phyloP scores from a whole-genome alignment of 2,113 vertebrate species.

The Caranx ignobilis region DNA sequence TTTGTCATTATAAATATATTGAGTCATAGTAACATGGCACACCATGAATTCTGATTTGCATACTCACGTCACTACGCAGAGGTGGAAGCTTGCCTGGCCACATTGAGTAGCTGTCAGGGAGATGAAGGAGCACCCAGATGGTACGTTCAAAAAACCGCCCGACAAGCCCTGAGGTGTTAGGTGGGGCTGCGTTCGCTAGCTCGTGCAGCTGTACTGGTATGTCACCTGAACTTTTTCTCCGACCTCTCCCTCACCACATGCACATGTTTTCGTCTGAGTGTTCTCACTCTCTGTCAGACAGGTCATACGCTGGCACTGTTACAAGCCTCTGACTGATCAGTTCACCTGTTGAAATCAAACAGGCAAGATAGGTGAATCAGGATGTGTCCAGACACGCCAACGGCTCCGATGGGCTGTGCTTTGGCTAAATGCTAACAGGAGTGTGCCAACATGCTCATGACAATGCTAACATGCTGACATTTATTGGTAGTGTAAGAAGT shows the following conservation, averaged over 20 bases:
- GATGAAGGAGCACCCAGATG: conserved; percentile 84
- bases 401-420: neutral
- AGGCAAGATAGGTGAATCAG: neutral
- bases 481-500: neutral
- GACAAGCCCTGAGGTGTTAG: conserved; percentile 74
- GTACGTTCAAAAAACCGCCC: conserved; percentile 79
- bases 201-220: conserved; percentile 72
- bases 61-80: conserved; percentile 46
- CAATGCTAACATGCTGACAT: neutral
- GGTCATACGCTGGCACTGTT: conserved; percentile 5
- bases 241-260: conserved; percentile 60
- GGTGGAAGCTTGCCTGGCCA: conserved; percentile 56
- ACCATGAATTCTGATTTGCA: neutral
- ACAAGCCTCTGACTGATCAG: neutral
- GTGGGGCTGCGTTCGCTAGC: conserved; percentile 62
- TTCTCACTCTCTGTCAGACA: conserved; percentile 21
- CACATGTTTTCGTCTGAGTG: neutral
- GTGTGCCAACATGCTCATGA: neutral
- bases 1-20: neutral
- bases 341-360: neutral
- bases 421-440: neutral
- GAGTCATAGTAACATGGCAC: conserved; percentile 11
- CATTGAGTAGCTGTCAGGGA: conserved; percentile 68
- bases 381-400: neutral
- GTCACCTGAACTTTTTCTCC: conserved; percentile 75